phyloP scores from a whole-genome alignment of 2,113 vertebrate genomes.

The Triplophysa dalaica region DNA sequence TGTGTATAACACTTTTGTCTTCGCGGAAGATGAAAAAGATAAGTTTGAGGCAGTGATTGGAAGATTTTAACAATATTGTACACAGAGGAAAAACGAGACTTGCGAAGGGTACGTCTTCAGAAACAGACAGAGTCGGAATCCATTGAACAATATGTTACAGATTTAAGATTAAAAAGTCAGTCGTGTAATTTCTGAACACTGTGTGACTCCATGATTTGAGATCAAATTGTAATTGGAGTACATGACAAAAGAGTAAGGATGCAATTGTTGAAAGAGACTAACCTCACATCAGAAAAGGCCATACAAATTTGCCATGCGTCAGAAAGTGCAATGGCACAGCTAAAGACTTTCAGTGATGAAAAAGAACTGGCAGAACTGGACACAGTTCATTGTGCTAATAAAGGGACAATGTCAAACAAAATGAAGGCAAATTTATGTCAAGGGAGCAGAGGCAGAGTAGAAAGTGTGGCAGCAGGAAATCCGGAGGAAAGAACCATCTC shows the following conservation, averaged over 20 bases:
- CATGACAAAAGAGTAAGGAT: slow-evolving; percentile 41
- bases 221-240: slow-evolving; percentile 40
- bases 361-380: slow-evolving; percentile 11
- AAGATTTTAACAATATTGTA: not conserved
- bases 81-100: not conserved
- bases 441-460: not conserved
- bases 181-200: slow-evolving; percentile 34
- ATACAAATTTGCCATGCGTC: slow-evolving; percentile 35
- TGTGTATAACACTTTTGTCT: not conserved
- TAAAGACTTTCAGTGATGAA: slow-evolving; percentile 31
- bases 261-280: slow-evolving; percentile 38
- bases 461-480: slow-evolving; percentile 10
- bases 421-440: not conserved
- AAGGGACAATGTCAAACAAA: not conserved
- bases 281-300: slow-evolving; percentile 38
- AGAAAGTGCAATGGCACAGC: slow-evolving; percentile 30
- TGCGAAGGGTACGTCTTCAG: slow-evolving; percentile 7
- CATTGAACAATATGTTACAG: slow-evolving; percentile 39
- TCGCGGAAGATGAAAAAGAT: not conserved
- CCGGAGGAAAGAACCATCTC: slow-evolving; percentile 13
- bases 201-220: slow-evolving; percentile 37
- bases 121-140: slow-evolving; percentile 13
- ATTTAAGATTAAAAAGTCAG: slow-evolving; percentile 36
- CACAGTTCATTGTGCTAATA: not conserved
- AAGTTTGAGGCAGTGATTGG: not conserved